Evolutionary conservation across 2,888 invertebrate genomes (phyloP).

Genomic region (Rotaria sp.): DNA sequence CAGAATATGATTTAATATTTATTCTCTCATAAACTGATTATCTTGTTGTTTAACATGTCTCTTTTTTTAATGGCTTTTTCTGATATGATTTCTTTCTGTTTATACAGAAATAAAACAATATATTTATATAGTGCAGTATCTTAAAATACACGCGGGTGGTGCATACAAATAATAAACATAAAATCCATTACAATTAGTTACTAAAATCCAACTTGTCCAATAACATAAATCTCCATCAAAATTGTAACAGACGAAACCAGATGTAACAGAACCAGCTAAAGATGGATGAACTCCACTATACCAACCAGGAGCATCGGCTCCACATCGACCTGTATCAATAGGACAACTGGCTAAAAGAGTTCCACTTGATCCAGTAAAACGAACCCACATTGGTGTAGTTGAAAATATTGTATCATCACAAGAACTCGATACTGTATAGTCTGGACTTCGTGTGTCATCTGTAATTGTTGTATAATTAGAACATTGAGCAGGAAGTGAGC

Average conservation of each 20-base stretch:
- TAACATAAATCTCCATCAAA: neutral
- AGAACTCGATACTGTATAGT: neutral
- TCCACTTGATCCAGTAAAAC: neutral
- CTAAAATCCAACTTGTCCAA: neutral
- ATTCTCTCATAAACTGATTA: no score
- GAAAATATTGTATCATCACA: neutral
- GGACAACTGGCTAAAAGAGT: neutral
- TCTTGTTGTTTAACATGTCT: no score
- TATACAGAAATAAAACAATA: no score
- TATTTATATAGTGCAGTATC: neutral
- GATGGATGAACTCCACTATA: neutral
- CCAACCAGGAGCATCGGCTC: neutral
- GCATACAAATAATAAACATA: neutral
- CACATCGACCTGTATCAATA: neutral
- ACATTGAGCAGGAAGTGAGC: neutral
- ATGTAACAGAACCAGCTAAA: neutral
- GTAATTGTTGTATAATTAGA: neutral
- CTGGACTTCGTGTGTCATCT: neutral
- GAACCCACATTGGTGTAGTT: neutral
- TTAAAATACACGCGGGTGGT: neutral
- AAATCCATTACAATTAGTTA: neutral
- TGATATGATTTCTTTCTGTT: no score
- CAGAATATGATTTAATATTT: no score
- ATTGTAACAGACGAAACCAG: neutral
- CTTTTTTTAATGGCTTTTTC: no score